Evolutionary conservation across 2,888 invertebrate species (phyloP).

Genomic region (Macrosoma leucophasiata): DNA sequence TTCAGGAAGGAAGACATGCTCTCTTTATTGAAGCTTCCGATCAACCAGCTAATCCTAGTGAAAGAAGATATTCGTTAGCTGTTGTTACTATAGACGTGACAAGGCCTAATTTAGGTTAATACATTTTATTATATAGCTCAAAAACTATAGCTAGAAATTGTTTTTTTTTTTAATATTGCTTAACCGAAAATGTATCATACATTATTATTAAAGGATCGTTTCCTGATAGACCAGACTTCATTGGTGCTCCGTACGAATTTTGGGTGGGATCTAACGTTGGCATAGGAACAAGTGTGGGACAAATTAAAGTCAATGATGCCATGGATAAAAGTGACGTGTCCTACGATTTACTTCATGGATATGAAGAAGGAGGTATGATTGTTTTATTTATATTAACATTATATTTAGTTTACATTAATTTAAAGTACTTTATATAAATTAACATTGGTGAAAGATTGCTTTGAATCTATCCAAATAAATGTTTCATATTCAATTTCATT

Average conservation of each 20-base stretch:
- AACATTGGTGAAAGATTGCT: too few relatives aligned
- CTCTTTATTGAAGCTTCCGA: conserved; percentile 90
- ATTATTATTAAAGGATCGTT: conserved; percentile 52
- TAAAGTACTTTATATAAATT: not conserved
- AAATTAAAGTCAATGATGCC: conserved; percentile 85
- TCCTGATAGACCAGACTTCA: conserved; percentile 82
- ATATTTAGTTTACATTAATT: not conserved
- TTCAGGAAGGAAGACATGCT: conserved; percentile 83
- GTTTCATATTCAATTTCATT: too few relatives aligned
- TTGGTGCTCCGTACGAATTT: conserved; percentile 91
- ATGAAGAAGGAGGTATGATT: conserved; percentile 85
- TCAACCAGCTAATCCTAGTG: conserved; percentile 88
- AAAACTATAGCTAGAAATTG: too few relatives aligned
- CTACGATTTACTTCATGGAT: conserved; percentile 89
- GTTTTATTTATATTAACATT: not conserved
- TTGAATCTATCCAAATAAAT: too few relatives aligned
- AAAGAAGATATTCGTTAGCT: conserved; percentile 86
- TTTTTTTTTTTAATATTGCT: conserved; percentile 1
- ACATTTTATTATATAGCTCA: not conserved
- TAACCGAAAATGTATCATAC: too few relatives aligned
- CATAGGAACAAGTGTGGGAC: conserved; percentile 90
- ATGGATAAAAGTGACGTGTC: conserved; percentile 80
- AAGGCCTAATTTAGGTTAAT: conserved; percentile 64
- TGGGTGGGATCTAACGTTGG: conserved; percentile 93
- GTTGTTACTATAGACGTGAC: conserved; percentile 89